Conservation (phyloP, 2,113 vertebrate genomes). For the Galbula dea region DNA sequence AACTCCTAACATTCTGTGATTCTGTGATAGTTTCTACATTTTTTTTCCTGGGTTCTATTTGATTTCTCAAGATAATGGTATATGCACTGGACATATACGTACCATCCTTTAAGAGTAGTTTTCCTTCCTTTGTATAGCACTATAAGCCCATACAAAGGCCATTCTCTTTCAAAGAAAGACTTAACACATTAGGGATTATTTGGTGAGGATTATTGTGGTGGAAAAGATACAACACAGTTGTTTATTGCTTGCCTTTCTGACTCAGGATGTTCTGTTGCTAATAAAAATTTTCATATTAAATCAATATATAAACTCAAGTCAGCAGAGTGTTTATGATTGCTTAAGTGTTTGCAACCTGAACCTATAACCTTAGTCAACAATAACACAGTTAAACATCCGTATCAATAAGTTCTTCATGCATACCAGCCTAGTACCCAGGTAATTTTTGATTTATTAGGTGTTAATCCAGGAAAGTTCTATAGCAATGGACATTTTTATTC, state of each 20-base stretch:
- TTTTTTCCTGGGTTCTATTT: too few relatives aligned
- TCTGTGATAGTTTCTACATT: too few relatives aligned
- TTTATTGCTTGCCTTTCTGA: not conserved
- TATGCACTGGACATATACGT: rapidly evolving
- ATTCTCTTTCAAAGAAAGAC: not conserved
- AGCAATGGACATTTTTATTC: not conserved
- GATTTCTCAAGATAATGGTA: not conserved
- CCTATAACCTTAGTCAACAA: not conserved
- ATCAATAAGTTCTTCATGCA: not conserved
- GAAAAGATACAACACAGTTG: not conserved
- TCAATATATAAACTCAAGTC: not conserved
- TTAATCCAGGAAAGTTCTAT: not conserved
- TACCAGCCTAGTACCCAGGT: not conserved
- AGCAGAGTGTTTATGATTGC: not conserved
- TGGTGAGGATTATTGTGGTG: not conserved
- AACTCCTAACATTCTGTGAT: too few relatives aligned
- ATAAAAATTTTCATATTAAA: not conserved
- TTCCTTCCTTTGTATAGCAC: not conserved
- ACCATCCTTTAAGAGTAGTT: not conserved
- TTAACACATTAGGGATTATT: not conserved
- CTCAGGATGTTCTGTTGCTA: not conserved
- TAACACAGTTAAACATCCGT: not conserved
- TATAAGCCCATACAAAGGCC: not conserved
- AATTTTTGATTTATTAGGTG: not conserved
- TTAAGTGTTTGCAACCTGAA: not conserved